Evolutionary conservation across 2,797 vertebrate genomes (phyloP), one percentile per base, ranked within the genome.

Genomic region (Myotis findleyi): DNA sequence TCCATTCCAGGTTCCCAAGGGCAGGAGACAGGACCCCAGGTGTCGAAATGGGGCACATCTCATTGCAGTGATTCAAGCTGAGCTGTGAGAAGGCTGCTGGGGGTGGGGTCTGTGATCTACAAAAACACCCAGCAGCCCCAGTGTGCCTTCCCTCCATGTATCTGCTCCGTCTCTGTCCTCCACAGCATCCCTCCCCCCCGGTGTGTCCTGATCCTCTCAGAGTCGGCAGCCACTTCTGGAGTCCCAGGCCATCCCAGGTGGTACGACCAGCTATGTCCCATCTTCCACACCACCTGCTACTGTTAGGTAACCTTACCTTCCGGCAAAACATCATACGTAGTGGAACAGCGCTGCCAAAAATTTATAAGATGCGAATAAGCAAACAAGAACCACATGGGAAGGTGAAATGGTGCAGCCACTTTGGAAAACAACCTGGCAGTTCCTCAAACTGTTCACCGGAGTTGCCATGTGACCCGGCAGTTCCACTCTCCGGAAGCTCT

Each of bases 391-490:
- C 36, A 14, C 23, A 6, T 10, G 23, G 25, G 53, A 17, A 6
- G 17, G 8, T 25, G 36, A 71, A 14, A 33, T 38, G 83, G 44
- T 5, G 11, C 79, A 3, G 38, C 23, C 72, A 0, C n/a, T 57
- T 38, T 30, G 55, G 68, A 41, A 66, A 25, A 16, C 2, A 59
- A 36, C 1, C 33, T 5, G 8, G 21, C 13, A 18, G 62, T 7
- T 66, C 7, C 30, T 76, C 62, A 36, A 17, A 53, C 9, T 0
- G 49, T 7, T 2, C 27, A 36, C 66, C 51, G 1, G 1, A 38
- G 36, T 11, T 1, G 10, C 44, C 17, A 8, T 4, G 0, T 27
- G 51, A 23, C 44, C 44, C 17, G 0, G 23, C 0, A 2, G 1
- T 0, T 17, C 33, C 17, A 27, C 49, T 12, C 38, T 9, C 36